These are phyloP conservation scores for Cynocephalus volans DNA, from an alignment of 2,113 vertebrate genomes.

Conservation along the genomic window DNA sequence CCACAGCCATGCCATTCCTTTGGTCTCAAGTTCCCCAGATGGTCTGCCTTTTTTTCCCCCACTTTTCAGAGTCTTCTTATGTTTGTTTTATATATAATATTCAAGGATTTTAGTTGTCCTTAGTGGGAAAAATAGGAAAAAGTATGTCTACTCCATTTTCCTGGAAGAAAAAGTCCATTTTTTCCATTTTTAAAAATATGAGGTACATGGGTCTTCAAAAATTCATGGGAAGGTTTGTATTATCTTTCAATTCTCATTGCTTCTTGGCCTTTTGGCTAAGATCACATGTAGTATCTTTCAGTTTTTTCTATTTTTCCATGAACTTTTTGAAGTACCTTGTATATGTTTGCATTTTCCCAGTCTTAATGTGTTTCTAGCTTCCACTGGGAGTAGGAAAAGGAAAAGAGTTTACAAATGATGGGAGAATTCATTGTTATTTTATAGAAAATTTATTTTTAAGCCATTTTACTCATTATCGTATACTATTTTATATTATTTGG, in stretches of 20 bases:
- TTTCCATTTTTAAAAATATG: background rate
- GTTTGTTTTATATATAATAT: background rate
- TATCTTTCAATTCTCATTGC: too few relatives aligned
- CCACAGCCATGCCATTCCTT: background rate
- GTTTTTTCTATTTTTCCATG: too few relatives aligned
- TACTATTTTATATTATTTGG: background rate
- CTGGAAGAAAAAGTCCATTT: background rate
- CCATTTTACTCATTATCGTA: background rate
- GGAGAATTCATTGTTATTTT: background rate
- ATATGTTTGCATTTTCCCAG: slow-evolving; percentile 24
- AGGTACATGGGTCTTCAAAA: background rate
- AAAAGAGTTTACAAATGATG: background rate
- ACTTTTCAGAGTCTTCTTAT: background rate
- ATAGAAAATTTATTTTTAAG: slow-evolving; percentile 42
- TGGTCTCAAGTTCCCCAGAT: background rate
- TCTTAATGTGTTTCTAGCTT: background rate
- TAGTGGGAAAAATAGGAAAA: background rate
- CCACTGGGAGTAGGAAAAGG: background rate
- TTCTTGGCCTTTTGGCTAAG: too few relatives aligned
- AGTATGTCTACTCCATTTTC: background rate
- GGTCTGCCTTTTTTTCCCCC: background rate
- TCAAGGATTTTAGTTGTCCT: background rate
- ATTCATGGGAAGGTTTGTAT: too few relatives aligned
- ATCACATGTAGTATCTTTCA: too few relatives aligned
- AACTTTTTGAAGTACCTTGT: background rate